Conservation (phyloP, 2,888 invertebrate species). For the Horisme vitalbata region DNA sequence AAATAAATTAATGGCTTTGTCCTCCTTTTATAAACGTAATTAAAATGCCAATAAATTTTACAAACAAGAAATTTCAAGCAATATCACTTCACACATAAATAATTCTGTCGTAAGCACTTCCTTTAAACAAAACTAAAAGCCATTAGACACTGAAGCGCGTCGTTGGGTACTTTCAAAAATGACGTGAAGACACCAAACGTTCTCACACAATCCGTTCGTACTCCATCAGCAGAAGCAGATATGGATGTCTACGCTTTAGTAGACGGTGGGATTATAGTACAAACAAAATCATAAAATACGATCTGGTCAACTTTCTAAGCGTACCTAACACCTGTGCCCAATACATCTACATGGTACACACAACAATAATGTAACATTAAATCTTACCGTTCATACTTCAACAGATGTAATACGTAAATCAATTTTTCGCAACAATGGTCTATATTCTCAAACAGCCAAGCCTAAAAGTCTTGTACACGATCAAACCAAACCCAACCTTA, state of each 20-base stretch:
- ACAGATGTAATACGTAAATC: conserved; percentile 78
- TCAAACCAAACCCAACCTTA: conserved; percentile 33
- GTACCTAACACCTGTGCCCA: conserved; percentile 37
- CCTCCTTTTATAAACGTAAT: conserved; percentile 24
- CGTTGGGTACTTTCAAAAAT: background rate
- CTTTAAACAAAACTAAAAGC: conserved; percentile 18
- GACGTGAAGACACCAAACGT: background rate
- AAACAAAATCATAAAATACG: conserved; percentile 32
- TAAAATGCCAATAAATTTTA: conserved; percentile 26
- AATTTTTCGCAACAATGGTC: conserved; percentile 79
- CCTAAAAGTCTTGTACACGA: conserved; percentile 19
- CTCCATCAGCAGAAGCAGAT: background rate
- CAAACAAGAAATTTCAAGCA: conserved; percentile 26
- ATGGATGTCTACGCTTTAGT: too few relatives aligned
- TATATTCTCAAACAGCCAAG: conserved; percentile 24
- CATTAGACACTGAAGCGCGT: conserved; percentile 4
- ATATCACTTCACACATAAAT: conserved; percentile 27
- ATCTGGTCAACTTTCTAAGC: conserved; percentile 34
- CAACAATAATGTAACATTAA: conserved; percentile 54
- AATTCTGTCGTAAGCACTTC: conserved; percentile 27
- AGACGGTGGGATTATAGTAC: conserved; percentile 5
- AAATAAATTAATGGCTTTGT: conserved; percentile 24
- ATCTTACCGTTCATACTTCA: conserved; percentile 45
- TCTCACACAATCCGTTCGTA: background rate
- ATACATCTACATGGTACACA: conserved; percentile 50